Base-by-base conservation (phyloP, 2,888 invertebrate species). In the Nemoura dubitans region DNA sequence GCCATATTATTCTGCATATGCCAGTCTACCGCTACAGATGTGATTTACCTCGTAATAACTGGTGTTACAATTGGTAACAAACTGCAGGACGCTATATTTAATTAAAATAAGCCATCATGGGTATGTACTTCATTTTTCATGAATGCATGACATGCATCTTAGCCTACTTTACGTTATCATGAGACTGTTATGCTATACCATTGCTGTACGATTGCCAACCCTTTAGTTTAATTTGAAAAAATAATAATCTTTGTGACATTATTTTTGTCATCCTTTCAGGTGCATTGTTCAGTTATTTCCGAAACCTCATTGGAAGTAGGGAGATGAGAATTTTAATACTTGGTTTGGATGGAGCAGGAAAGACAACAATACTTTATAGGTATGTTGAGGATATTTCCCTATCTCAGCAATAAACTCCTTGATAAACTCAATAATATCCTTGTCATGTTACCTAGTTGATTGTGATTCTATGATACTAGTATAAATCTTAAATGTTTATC, bases 241-340 rank as follows among this genome's bases (percentile, higher is more conserved):
- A 26, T 43, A 16, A 16, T 81, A 27, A 36, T 78, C 25, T 10
- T 7, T 29, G 3, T 86, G 16, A 14, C 26, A 28, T 83, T 86
- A 86, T 59, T 83, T 88, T 87, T 87, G 87, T 86, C 87, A 88
- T 87, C 76, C 88, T 94, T 94, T 81, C 92, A 98, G 99, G 99
- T 93, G 98, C 98, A 91, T 93, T 99, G 91, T 94, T 99, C 92
- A 98, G 98, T 93, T 99, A 98, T 93, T 99, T 99, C 93, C 96
- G 97, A 90, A 97, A 97, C 90, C 94, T 99, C 90, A 94, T 99
- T 91, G 99, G 99, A 81, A 97, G 97, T 89, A 96, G 98, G 90
- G 99, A 99, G 94, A 98, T 99, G 96, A 94, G 99, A 90, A 99
- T 99, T 92, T 93, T 99, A 89, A 99, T 99, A 92, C 94, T 99